These are phyloP conservation scores for Meghimatium bilineatum DNA, from an alignment of 2,888 invertebrate genomes.

Conservation along the genomic window DNA sequence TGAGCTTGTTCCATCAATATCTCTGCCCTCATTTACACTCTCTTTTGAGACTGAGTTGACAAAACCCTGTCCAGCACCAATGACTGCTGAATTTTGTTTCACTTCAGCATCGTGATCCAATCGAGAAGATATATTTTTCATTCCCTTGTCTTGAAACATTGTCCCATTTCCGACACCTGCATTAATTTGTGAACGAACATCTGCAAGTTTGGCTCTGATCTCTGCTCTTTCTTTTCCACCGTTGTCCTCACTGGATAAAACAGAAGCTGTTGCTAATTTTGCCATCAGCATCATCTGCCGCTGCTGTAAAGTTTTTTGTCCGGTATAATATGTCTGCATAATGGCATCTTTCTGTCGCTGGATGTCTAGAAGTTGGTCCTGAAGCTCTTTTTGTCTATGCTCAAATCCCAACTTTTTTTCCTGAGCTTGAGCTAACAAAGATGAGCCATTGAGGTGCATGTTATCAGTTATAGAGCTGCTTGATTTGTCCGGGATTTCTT, in stretches of 20 bases:
- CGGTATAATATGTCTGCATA: slow-evolving; percentile 59
- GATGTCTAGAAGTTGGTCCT: slow-evolving; percentile 63
- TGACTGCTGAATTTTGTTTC: not conserved
- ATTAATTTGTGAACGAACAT: not conserved
- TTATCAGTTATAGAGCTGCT: slow-evolving; percentile 16
- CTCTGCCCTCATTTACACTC: slow-evolving; percentile 3
- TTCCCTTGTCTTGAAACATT: not conserved
- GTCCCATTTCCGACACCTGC: not conserved
- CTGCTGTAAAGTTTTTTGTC: slow-evolving; percentile 52
- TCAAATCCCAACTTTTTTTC: slow-evolving; percentile 55
- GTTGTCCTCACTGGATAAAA: not conserved
- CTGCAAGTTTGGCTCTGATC: slow-evolving; percentile 31
- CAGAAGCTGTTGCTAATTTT: slow-evolving; percentile 45
- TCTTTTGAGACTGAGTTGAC: not conserved
- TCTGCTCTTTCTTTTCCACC: not conserved
- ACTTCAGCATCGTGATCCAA: not conserved
- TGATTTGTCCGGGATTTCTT: slow-evolving; percentile 33
- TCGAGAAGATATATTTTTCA: no score
- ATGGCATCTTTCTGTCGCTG: slow-evolving; percentile 68
- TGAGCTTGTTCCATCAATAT: slow-evolving; percentile 13
- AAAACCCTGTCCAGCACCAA: not conserved
- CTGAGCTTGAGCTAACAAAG: slow-evolving; percentile 55
- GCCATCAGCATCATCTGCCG: slow-evolving; percentile 42
- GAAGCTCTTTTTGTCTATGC: slow-evolving; percentile 59
- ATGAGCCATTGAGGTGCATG: slow-evolving; percentile 54